Percentiles rank a stretch among this genome's conserved stretches.
phyloP scores from a whole-genome alignment of 2,797 vertebrate species.

The Sebastolobus altivelis region DNA sequence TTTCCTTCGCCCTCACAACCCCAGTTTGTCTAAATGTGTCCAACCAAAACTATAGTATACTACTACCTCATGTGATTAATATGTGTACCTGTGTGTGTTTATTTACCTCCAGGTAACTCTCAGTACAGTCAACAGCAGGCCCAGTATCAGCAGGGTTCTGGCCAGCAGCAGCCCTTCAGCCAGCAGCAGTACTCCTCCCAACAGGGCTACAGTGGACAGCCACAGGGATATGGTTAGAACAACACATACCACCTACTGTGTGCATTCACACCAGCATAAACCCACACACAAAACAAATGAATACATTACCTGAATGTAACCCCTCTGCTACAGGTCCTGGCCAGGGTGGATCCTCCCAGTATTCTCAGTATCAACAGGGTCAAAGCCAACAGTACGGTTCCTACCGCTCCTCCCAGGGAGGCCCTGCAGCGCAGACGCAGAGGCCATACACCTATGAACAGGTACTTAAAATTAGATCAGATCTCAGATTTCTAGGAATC shows the following conservation, averaged over 20 bases:
- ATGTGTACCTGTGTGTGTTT: slow-evolving; percentile 30
- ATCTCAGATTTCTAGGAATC: not conserved
- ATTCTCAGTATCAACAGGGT: slow-evolving; percentile 94
- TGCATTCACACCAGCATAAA: not conserved
- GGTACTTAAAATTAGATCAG: slow-evolving; percentile 77
- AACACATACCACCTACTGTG: not conserved
- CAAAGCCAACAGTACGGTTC: slow-evolving; percentile 94
- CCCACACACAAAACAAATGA: not conserved
- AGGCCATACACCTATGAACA: slow-evolving; percentile 95
- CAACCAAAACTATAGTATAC: not conserved
- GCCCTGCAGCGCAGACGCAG: slow-evolving; percentile 90
- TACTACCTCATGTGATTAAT: not conserved
- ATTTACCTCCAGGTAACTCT: slow-evolving; percentile 86
- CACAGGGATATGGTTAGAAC: slow-evolving; percentile 92
- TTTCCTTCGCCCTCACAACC: not conserved
- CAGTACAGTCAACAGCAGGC: slow-evolving; percentile 95
- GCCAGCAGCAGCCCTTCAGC: slow-evolving; percentile 90
- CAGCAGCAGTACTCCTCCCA: slow-evolving; percentile 95
- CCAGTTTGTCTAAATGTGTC: not conserved
- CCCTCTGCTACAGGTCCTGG: slow-evolving; percentile 76
- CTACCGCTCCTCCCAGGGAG: slow-evolving; percentile 92
- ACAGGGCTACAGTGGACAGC: slow-evolving; percentile 91
- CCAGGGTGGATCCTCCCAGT: slow-evolving; percentile 92
- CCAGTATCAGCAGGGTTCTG: slow-evolving; percentile 93
- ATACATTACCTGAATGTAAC: not conserved